Base-by-base conservation (phyloP, 2,113 vertebrate genomes). In the Sphaerodactylus townsendi region DNA sequence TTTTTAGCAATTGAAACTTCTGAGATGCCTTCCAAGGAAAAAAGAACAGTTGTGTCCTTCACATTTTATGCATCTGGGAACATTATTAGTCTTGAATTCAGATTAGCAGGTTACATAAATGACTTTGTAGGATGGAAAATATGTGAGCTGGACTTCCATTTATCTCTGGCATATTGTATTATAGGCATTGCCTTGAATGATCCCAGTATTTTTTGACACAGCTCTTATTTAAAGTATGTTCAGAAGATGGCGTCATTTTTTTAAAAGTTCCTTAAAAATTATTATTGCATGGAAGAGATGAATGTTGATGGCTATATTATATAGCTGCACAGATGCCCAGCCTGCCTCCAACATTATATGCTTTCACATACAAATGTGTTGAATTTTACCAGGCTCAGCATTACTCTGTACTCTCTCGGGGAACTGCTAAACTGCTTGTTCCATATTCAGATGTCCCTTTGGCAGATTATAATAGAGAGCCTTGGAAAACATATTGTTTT, bases 401-500 rank as follows among this genome's bases (percentile, higher is more conserved):
- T 1, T 89, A 88, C 65, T 89, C 77, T 66, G 28, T 90, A 5
- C 81, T 88, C 91, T 93, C 92, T 87, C 1, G 10, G 64, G 90
- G 73, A 85, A 92, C 85, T 72, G 88, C 84, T 83, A 71, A 93
- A 66, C 65, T 85, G 79, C 69, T 92, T 86, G 70, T 85, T 94
- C 85, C 48, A 76, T 85, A 74, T 90, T 82, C 75, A 92, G 84
- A 83, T 92, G 89, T 85, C 87, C 84, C 85, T 93, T 92, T 93
- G 84, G 85, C 72, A 90, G 90, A 88, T 84, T 93, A 89, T 91
- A 89, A 93, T 64, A 68, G 88, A 90, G 88, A 77, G 50, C 68
- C 41, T 88, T 91, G 59, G 83, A 82, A 88, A 93, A 91, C 91
- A 83, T 78, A 85, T 89, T 87, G 88, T 93, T 93, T 94, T 93